phyloP scores from a whole-genome alignment of 1,140 invertebrate genomes.

The Ips typographus region DNA sequence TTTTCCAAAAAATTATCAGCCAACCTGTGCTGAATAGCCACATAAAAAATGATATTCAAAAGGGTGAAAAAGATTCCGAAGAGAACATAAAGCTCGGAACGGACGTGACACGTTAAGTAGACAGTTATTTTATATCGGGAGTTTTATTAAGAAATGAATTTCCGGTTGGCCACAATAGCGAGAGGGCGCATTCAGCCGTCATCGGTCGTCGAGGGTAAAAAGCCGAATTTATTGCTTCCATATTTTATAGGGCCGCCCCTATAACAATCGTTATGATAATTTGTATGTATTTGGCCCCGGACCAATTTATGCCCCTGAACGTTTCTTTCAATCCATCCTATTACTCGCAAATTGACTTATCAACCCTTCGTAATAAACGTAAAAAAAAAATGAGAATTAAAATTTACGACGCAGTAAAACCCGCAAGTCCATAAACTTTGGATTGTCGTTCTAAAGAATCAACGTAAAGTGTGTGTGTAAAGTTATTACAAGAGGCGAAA shows the following conservation, averaged over 20 bases:
- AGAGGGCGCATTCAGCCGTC: slow-evolving; percentile 37
- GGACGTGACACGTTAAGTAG: slow-evolving; percentile 37
- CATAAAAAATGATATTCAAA: slow-evolving; percentile 4
- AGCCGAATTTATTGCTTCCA: slow-evolving; percentile 33
- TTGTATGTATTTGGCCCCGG: slow-evolving; percentile 26
- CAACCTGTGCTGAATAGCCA: background rate
- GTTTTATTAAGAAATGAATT: slow-evolving; percentile 38
- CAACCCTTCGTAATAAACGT: too few species aligned
- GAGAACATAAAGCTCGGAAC: slow-evolving; percentile 25
- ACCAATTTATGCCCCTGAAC: slow-evolving; percentile 8
- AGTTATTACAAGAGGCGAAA: too few species aligned
- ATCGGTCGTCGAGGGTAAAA: slow-evolving; percentile 27
- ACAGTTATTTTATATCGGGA: slow-evolving; percentile 36
- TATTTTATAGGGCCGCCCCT: slow-evolving; percentile 34
- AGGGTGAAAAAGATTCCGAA: slow-evolving; percentile 16
- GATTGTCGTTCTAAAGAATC: too few species aligned
- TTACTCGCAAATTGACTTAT: too few species aligned
- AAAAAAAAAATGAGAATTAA: too few species aligned
- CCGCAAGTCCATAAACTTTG: too few species aligned
- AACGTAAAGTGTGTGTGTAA: too few species aligned
- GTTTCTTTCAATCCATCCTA: too few species aligned
- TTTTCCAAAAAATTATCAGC: too few species aligned
- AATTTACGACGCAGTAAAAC: too few species aligned
- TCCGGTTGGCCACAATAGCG: slow-evolving; percentile 36
- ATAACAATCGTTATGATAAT: slow-evolving; percentile 31